Conservation (phyloP, 2,113 vertebrate genomes). For the Thalassarche chlororhynchos region DNA sequence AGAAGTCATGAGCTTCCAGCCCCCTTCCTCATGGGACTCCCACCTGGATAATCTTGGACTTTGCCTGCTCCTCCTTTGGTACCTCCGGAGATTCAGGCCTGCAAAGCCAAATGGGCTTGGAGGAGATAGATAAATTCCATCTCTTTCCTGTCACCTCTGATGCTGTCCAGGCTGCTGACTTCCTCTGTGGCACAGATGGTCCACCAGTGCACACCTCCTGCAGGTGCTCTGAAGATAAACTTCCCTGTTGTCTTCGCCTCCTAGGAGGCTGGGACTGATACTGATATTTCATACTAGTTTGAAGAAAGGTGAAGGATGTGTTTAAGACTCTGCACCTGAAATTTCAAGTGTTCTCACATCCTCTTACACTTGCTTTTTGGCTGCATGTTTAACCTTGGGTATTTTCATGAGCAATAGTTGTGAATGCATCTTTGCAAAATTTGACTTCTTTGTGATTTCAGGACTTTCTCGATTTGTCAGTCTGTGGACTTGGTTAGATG, state of each 20-base stretch:
- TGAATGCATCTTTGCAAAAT: not conserved
- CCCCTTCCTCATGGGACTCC: not conserved
- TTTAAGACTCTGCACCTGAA: not conserved
- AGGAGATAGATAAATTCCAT: not conserved
- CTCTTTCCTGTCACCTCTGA: not conserved
- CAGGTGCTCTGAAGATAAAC: not conserved
- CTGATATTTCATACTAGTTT: not conserved
- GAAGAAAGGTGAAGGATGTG: not conserved
- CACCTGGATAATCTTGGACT: not conserved
- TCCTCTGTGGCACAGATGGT: not conserved
- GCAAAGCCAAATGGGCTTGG: not conserved
- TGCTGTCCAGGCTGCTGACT: not conserved
- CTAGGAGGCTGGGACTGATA: fast-evolving
- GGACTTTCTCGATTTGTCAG: not conserved
- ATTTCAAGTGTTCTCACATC: not conserved
- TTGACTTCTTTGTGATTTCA: not conserved
- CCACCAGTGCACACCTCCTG: not conserved
- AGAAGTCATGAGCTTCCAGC: not conserved
- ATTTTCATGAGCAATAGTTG: not conserved
- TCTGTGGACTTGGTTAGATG: not conserved
- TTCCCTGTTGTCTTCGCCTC: not conserved
- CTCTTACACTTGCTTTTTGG: not conserved
- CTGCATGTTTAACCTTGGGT: not conserved
- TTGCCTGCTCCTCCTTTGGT: not conserved
- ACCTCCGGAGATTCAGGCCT: not conserved